Base-by-base conservation (phyloP, 2,888 invertebrate species). In the Protodeltote pygarga region DNA sequence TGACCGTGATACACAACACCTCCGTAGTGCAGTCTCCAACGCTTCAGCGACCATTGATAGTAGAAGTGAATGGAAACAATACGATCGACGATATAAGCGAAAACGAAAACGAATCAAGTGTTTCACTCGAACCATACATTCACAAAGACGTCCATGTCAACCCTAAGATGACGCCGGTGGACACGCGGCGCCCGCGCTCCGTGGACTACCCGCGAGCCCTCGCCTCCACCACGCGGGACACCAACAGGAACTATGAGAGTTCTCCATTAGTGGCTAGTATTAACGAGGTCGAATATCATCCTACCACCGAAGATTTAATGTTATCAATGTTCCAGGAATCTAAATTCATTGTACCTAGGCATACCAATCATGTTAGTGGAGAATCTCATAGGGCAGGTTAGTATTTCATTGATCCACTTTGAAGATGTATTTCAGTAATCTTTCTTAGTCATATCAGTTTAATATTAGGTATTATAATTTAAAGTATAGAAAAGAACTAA, bases 101-200 rank as follows among this genome's bases (percentile, higher is more conserved):
- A 21, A 65, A 75, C 45, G 87, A 86, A 59, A 80, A 79, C 65
- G 89, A 87, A 59, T 58, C 75, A 27, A 79, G 71, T 50, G 74
- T 66, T 40, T 66, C 83, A n/a, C 71, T 73, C 3, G 90, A 90
- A 49, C 85, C 87, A 4, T 92, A 92, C 33, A 92, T 92, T 11
- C 92, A 92, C 59, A 93, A 93, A 60, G 92, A 93, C 46, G 92
- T 93, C 14, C 92, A 93, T 49, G 85, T 93, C 0, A 93, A 93
- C 53, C 92, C 92, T n/a, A 92, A 92, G 58, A 93, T 93, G 92
- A 92, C 92, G 15, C 90, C 91, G 0, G 89, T 89, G 20, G 91
- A 91, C 46, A 51, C 77, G 4, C 74, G 92, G 27, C 73, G 92
- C 52, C 92, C 91, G 23, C 79, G 87, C 0, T 91, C 92, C 0